phyloP scores from a whole-genome alignment of 1,140 invertebrate genomes.

The Brachionus rotundiformis region DNA sequence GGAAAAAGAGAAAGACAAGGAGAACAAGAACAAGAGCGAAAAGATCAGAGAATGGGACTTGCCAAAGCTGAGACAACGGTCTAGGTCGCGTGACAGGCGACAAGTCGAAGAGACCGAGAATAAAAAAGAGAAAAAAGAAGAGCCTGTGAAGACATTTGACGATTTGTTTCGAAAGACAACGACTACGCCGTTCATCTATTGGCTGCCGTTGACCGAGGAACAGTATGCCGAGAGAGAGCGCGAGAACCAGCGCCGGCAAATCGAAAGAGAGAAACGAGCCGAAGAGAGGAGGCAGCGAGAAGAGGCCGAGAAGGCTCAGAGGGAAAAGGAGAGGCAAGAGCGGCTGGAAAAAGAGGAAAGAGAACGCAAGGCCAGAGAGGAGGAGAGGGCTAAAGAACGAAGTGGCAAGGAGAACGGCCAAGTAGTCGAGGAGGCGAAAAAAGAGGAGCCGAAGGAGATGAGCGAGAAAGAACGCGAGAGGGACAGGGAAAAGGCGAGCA shows the following conservation, averaged over 20 bases:
- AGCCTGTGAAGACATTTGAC: slow-evolving; percentile 85
- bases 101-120: slow-evolving; percentile 49
- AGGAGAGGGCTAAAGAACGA: neutral
- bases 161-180: slow-evolving; percentile 95
- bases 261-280: slow-evolving; percentile 45
- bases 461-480: neutral
- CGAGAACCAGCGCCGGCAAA: neutral
- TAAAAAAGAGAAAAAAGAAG: slow-evolving; percentile 66
- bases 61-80: slow-evolving; percentile 70
- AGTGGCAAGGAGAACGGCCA: neutral
- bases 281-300: slow-evolving; percentile 21
- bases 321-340: slow-evolving; percentile 9
- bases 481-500: neutral
- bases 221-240: slow-evolving; percentile 70
- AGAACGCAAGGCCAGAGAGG: neutral
- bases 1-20: neutral
- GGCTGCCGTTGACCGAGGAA: slow-evolving; percentile 90
- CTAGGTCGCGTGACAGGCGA: slow-evolving; percentile 53
- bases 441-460: no score
- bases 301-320: neutral
- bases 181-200: slow-evolving; percentile 90
- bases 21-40: slow-evolving; percentile 49
- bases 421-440: neutral
- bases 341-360: neutral
- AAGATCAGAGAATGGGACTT: slow-evolving; percentile 84